Percentiles rank a stretch among this genome's conserved stretches.
These are phyloP conservation scores for Epicauta chinensis DNA, from an alignment of 1,140 invertebrate genomes.

Conservation along the genomic window DNA sequence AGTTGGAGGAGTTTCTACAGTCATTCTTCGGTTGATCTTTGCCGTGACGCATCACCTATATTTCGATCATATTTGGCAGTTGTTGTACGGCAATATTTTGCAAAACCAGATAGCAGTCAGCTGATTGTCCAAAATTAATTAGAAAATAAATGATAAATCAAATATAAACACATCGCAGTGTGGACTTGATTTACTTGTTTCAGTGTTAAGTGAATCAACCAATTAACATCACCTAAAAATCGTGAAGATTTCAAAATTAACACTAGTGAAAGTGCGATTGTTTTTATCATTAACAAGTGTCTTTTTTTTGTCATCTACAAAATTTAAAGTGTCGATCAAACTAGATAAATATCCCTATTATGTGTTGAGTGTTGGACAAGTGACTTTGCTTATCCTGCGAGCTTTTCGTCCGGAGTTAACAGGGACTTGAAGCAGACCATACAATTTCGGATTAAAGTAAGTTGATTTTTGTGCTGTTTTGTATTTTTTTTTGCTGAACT, in stretches of 20 bases:
- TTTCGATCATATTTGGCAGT: constrained; percentile 3
- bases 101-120: background rate
- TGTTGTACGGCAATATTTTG: background rate
- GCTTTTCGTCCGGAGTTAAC: background rate
- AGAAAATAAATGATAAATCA: too few species aligned
- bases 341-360: background rate
- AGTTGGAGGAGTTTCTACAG: constrained; percentile 28
- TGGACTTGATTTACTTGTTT: constrained; percentile 5
- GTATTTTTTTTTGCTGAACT: too few species aligned
- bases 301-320: background rate
- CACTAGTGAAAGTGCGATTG: constrained; percentile 33
- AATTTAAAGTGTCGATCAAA: background rate
- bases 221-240: constrained; percentile 22
- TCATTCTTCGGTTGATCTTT: constrained; percentile 30
- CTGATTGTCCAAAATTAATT: background rate
- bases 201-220: constrained; percentile 24
- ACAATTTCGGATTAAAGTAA: too few species aligned
- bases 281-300: constrained; percentile 25
- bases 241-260: constrained; percentile 31
- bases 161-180: background rate
- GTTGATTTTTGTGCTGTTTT: too few species aligned
- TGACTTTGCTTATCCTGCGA: background rate
- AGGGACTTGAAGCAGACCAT: background rate
- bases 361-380: background rate
- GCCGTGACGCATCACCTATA: constrained; percentile 16